Base-by-base conservation (phyloP, 1,140 invertebrate genomes). In the Papilio helenus region DNA sequence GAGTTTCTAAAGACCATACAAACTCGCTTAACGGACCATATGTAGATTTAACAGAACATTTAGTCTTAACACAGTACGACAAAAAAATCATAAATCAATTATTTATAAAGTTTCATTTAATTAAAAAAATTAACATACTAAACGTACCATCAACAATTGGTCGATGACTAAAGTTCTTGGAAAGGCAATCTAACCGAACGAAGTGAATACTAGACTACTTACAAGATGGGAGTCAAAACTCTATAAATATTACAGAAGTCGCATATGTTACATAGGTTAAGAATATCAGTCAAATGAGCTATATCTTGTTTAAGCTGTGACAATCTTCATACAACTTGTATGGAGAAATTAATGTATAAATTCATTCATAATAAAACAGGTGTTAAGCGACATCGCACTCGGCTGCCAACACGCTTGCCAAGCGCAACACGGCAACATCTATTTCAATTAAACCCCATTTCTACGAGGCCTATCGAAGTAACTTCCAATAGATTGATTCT, bases 321-420 rank as follows among this genome's bases (percentile, higher is more conserved):
- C 7, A 16, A 12, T 9, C 20, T 26, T 61, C 10, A 23, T 18
- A 61, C 2, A 68, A 68, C 26, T 68, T 29, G 12, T 29, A 29
- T 68, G 61, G 12, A 68, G 5, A 10, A 26, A 29, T 26, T 9
- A 20, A 14, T 29, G 61, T 65, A 2, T 29, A 26, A 61, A 61
- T 65, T 65, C 20, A 68, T 68, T 68, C 61, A 68, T 68, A 68
- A 34, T 68, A 68, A 68, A 68, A 29, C 61, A 68, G 61, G 61
- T 68, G 61, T 68, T 68, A 68, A 68, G 61, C 61, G 34, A 68
- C 61, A 68, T 1, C 26, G 14, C 20, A 29, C 14, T 29, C 61
- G 26, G 58, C 58, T 68, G 61, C 61, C 61, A 68, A 68, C 61
- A 68, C 61, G 61, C 61, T 68, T 68, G 61, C 61, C 61, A 68